Conservation (phyloP, 2,797 vertebrate genomes). For the Centropyge bicolor region DNA sequence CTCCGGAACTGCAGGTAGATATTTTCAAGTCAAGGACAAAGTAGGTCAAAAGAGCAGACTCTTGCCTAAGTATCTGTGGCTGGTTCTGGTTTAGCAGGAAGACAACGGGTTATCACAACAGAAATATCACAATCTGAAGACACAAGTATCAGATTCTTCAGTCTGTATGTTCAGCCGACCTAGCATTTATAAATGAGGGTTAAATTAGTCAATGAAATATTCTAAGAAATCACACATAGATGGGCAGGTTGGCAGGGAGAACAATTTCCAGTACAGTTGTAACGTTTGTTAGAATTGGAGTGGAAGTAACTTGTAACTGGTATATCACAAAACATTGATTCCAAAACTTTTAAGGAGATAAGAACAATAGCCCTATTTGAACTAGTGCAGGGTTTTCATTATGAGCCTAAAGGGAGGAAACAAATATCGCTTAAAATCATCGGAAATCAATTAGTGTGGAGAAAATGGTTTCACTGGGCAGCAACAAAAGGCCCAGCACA, state of each 20-base stretch:
- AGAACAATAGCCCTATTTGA: background rate
- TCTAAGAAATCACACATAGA: background rate
- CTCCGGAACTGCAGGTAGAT: background rate
- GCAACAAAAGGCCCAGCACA: background rate
- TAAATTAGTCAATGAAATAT: too few species aligned
- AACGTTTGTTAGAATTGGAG: background rate
- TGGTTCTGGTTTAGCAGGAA: background rate
- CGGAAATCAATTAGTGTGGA: background rate
- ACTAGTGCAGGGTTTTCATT: background rate
- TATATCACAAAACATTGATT: background rate
- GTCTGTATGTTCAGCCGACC: background rate
- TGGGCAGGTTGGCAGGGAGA: background rate
- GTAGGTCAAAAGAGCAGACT: background rate
- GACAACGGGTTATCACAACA: background rate
- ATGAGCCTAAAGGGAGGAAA: background rate
- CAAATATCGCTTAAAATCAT: background rate
- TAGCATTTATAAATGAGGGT: background rate
- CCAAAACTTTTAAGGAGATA: background rate
- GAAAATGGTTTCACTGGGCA: background rate
- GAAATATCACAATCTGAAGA: background rate
- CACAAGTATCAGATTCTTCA: too few species aligned
- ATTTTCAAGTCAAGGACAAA: conserved; percentile 30
- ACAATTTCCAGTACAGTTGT: background rate
- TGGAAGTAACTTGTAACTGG: background rate
- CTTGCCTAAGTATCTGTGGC: background rate